Base-by-base conservation (phyloP, 2,888 invertebrate genomes). In the Euspilapteryx auroguttella region DNA sequence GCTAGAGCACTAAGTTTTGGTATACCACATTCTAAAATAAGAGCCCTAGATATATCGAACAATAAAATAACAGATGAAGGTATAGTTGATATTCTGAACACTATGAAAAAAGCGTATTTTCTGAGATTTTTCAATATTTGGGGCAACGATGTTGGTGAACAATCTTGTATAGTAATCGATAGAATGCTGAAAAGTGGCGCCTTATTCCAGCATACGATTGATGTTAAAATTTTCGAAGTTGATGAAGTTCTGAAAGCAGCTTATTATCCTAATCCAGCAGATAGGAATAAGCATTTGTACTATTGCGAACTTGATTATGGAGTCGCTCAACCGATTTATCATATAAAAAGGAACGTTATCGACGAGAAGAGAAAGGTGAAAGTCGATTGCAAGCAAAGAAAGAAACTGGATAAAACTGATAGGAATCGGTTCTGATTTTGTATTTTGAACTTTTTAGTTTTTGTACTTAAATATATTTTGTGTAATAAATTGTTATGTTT, bases 61-160 rank as follows among this genome's bases (percentile, higher is more conserved):
- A 85, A 85, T 38, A 64, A 62, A 41, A 59, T 85, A 25, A 64
- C 56, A 2, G 79, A 82, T 34, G 35, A 34, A 14, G 82, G 82
- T 8, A 42, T 81, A 15, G 37, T 77, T 1, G 69, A 78, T 33
- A 40, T 85, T 24, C 50, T 84, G 24, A 69, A 80, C 35, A 66
- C 78, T 0, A 37, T 82, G 2, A 82, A 80, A 39, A 83, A 83
- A 40, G 62, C 64, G 6, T 54, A 40, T 25, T 57, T 42, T 37
- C 32, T 71, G 21, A 43, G 65, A 17, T 68, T 66, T 37, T 44
- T 75, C 4, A 69, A 69, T 20, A 55, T 75, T 10, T 75, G 65
- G 59, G 73, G 75, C 0, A 75, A 75, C 32, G 40, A 49, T 41
- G 42, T 75, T 7, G 52, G 49, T 1, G 63, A 73, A 32, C 41